Evolutionary conservation across 2,888 invertebrate species (phyloP), one percentile per base, ranked within the genome.

Genomic region (Tenthredo amoena): DNA sequence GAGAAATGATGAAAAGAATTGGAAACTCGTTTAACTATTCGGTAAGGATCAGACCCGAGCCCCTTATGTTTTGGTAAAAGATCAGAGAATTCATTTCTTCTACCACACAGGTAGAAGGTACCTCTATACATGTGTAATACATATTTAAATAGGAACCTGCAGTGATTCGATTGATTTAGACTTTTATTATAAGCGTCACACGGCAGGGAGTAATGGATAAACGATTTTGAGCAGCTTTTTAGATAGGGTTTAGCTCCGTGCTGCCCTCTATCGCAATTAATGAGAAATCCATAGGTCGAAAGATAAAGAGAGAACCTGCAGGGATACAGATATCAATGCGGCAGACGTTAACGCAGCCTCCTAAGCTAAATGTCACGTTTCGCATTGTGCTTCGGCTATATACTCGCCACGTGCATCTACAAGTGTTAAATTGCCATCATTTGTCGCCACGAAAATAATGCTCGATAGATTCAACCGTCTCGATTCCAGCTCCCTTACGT

Each of bases 391-490:
- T 82, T 74, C 40, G 87, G 65, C 12, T n/a, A 62, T 34, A 26
- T 12, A 21, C 15, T 90, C 87, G 92, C 87, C 92, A 92, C 92
- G 92, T 92, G 92, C 89, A 90, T 83, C 87, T 88, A 89, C 90
- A 90, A 90, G 90, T 90, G 90, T 87, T 87, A 90, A 91, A 92
- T 92, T 90, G 89, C 88, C 90, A 87, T 91, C 91, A 89, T 91
- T 91, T 90, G 90, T 88, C 87, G 76, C 89, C 89, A 86, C 87
- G 62, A 85, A 84, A 85, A 81, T 72, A 40, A 40, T 47, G 31
- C 21, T 68, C 81, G 26, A 74, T 43, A 40, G 21, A 43, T 31
- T 43, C 74, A 6, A 15, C 21, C 9, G 43, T 43, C 43, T 55
- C 55, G 55, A 55, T 77, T 55, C 34, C 72, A 18, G n/a, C 26